Base-by-base conservation (phyloP, 1,140 invertebrate species). In the Aphaenogaster floridana region DNA sequence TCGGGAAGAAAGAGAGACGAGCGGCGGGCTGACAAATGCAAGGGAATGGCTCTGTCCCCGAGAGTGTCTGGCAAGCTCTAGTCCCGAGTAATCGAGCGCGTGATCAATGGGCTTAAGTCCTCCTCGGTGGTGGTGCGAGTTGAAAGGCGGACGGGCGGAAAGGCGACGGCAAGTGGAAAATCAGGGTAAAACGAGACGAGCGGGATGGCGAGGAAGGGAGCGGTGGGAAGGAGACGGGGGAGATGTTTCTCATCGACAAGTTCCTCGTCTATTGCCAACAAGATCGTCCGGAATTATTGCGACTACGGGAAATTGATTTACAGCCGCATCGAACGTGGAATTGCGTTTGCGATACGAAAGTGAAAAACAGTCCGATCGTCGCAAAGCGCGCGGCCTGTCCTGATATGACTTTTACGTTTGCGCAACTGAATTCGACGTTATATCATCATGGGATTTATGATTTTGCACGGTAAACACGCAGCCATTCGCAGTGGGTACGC, bases 61-160 rank as follows among this genome's bases (percentile, higher is more conserved):
- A 79, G 77, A 86, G 81, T 89, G 81, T 83, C 81, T 86, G 78
- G 77, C 63, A 83, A 80, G 86, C 78, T 79, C 68, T 39, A 52
- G 57, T 36, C 76, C 76, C 86, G 48, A 90, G 89, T 90, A 90
- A 91, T 91, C 86, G 90, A 90, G 81, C 86, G 78, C 88, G 89
- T 88, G 89, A 91, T 88, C 89, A 88, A 91, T 88, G 89, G 72
- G 87, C 89, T 91, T 90, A 78, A 88, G 77, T 66, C 59, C 57
- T 88, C 79, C 66, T 72, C 64, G 21, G 42, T 66, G 42, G 42
- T 79, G 63, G 54, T 54, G 39, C 13, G 54, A 88, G 68, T 79
- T 66, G 45, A 69, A 69, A 69, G 45, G 34, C 28, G 71, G 71
- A 54, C 8, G 71, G 71, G 54, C 61, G 64, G 68, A 77, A 76